phyloP scores from a whole-genome alignment of 2,797 vertebrate species.

The Furcifer pardalis region DNA sequence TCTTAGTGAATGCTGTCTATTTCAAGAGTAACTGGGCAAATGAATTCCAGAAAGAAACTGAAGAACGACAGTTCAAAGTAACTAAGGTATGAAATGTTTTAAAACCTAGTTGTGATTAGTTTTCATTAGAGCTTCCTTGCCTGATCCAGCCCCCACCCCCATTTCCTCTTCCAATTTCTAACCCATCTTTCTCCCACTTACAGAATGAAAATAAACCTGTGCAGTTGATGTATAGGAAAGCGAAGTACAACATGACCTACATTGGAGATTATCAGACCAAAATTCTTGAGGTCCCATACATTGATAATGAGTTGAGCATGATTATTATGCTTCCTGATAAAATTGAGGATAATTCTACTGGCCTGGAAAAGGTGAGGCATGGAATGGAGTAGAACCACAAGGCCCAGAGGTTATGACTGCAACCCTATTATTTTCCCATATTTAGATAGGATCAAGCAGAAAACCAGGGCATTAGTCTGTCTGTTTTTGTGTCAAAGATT shows the following conservation, averaged over 20 bases:
- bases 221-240: constrained; percentile 87
- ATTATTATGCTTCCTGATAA: constrained; percentile 84
- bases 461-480: too few relatives aligned
- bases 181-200: background rate
- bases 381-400: background rate
- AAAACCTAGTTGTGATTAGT: background rate
- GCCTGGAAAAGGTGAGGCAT: constrained; percentile 79
- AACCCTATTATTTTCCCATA: too few relatives aligned
- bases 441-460: too few relatives aligned
- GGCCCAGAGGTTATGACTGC: too few relatives aligned
- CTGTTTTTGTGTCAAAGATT: too few relatives aligned
- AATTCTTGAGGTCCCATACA: constrained; percentile 88
- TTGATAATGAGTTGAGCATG: constrained; percentile 83
- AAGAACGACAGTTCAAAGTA: constrained; percentile 80
- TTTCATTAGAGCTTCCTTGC: too few relatives aligned
- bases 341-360: constrained; percentile 78
- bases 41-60: constrained; percentile 75
- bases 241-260: constrained; percentile 75
- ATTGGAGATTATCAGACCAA: constrained; percentile 76
- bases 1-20: constrained; percentile 86
- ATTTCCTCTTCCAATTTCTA: background rate
- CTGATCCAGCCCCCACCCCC: background rate
- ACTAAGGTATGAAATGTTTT: constrained; percentile 65
- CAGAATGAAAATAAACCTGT: constrained; percentile 80
- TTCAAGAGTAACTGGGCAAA: constrained; percentile 86